These are phyloP conservation scores for Dryobates pubescens DNA, from an alignment of 2,797 vertebrate genomes.

Conservation along the genomic window DNA sequence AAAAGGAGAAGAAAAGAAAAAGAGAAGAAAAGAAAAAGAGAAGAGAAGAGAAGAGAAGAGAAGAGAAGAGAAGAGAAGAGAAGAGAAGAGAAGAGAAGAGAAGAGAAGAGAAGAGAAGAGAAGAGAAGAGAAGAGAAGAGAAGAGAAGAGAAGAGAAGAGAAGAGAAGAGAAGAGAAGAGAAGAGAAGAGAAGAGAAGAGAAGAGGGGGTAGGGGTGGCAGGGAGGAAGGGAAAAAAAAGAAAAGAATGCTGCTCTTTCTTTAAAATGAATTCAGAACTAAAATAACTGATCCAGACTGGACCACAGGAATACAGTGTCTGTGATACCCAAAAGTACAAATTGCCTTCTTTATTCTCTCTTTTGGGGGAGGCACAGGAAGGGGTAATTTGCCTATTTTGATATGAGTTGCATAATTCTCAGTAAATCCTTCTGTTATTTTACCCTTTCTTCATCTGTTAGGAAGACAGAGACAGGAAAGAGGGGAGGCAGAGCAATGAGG, in stretches of 20 bases:
- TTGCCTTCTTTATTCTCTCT: not conserved
- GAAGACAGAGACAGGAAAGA: not conserved
- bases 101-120: no score
- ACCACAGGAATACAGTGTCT: not conserved
- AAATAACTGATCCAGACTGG: constrained; percentile 13
- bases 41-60: not conserved
- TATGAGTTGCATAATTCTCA: not conserved
- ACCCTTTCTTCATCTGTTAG: not conserved
- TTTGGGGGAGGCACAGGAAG: not conserved
- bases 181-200: not conserved
- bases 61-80: not conserved
- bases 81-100: no score
- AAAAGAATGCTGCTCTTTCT: not conserved
- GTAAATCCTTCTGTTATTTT: not conserved
- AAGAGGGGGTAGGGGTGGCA: no score
- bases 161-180: no score
- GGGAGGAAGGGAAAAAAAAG: not conserved
- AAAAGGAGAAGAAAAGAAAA: no score
- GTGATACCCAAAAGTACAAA: not conserved
- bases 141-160: no score
- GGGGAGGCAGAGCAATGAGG: not conserved
- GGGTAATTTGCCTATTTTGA: not conserved
- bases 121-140: not conserved
- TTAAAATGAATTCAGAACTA: constrained; percentile 7
- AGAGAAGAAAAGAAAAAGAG: no score